These are phyloP conservation scores for Phalera bucephala DNA, from an alignment of 2,888 invertebrate genomes.

Conservation along the genomic window DNA sequence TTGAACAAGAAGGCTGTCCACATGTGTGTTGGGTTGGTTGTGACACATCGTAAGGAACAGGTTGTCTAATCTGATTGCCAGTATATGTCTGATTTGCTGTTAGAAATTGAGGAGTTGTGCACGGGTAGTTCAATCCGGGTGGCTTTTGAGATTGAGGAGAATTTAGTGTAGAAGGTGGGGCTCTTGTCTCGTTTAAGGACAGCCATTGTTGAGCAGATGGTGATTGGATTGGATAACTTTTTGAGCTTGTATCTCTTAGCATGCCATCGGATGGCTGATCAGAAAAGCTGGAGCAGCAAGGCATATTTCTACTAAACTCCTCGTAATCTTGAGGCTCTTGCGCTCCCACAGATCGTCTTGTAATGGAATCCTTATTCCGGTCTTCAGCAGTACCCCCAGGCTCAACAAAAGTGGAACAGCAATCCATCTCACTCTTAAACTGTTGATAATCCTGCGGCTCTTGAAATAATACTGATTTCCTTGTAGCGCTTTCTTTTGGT, in stretches of 20 bases:
- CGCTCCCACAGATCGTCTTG: constrained; percentile 34
- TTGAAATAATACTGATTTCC: constrained; percentile 35
- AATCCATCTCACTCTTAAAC: constrained; percentile 35
- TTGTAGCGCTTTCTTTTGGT: constrained; percentile 17
- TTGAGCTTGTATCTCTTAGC: not conserved
- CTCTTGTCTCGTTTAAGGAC: constrained; percentile 11
- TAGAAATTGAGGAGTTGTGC: not conserved
- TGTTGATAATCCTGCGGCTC: constrained; percentile 33
- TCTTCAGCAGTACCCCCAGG: not conserved
- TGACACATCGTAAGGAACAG: not conserved
- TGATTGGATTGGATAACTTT: constrained; percentile 2
- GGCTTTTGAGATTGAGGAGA: not conserved
- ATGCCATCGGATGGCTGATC: constrained; percentile 8
- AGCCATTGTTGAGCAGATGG: constrained; percentile 11
- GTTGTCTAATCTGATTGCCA: not conserved
- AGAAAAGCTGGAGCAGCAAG: constrained; percentile 34
- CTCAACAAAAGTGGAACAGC: constrained; percentile 34
- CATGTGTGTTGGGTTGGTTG: not conserved
- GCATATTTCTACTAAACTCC: constrained; percentile 37
- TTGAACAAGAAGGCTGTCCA: not conserved
- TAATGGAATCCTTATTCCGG: not conserved
- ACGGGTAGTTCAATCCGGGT: not conserved
- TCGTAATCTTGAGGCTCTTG: constrained; percentile 33
- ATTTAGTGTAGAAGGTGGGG: not conserved
- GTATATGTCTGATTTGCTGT: not conserved